These are phyloP conservation scores for Pachydiplax longipennis DNA, from an alignment of 2,888 invertebrate species.

Conservation along the genomic window DNA sequence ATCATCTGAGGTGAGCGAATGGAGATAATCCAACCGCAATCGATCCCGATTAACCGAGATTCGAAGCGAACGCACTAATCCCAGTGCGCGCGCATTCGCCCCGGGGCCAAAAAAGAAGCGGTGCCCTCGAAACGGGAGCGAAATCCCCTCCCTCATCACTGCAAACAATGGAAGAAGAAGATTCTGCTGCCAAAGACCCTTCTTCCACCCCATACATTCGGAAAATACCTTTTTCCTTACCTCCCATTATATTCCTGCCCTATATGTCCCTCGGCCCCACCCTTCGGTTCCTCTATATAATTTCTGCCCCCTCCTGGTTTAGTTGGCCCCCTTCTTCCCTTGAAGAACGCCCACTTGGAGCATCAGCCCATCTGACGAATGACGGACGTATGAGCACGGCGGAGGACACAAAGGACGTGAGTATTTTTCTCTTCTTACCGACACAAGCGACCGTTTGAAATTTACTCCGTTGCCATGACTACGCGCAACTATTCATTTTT, in stretches of 20 bases:
- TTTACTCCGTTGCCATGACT: too few species aligned
- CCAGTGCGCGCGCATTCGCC: background rate
- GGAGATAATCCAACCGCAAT: background rate
- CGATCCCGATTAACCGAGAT: background rate
- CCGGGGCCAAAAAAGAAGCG: background rate
- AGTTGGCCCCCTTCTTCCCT: constrained; percentile 21
- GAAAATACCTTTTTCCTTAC: background rate
- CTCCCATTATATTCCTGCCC: background rate
- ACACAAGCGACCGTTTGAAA: too few species aligned
- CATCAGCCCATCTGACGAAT: constrained; percentile 31
- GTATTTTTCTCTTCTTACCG: background rate
- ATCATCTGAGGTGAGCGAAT: too few species aligned
- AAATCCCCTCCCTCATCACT: background rate
- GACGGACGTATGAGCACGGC: background rate
- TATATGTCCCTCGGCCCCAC: background rate
- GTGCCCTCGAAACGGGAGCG: background rate
- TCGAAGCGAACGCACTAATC: background rate
- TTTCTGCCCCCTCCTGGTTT: background rate
- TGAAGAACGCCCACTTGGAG: background rate
- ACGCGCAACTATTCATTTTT: too few species aligned
- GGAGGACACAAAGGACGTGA: background rate
- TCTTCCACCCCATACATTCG: constrained; percentile 3
- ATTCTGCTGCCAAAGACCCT: constrained; percentile 32
- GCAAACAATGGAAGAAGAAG: constrained; percentile 34
- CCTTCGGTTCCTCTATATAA: constrained; percentile 17